phyloP scores from a whole-genome alignment of 2,797 vertebrate genomes.

The Pyrocephalus nanus region DNA sequence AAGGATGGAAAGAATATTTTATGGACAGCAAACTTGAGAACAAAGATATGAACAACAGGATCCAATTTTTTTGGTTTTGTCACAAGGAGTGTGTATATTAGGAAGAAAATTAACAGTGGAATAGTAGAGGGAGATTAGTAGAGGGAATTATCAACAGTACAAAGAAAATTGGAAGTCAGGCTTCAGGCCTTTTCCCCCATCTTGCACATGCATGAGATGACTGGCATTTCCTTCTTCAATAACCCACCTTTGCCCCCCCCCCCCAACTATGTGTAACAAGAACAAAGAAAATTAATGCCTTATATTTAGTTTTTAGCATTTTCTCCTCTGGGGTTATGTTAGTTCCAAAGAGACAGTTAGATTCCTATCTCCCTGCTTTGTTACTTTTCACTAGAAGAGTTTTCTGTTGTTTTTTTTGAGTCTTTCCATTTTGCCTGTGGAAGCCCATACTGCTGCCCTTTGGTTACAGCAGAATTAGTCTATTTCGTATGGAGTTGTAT shows the following conservation, averaged over 20 bases:
- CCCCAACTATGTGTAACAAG: not conserved
- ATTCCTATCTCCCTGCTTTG: not conserved
- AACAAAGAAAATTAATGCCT: not conserved
- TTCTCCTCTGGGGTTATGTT: not conserved
- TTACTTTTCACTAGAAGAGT: not conserved
- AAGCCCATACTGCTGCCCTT: not conserved
- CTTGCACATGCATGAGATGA: not conserved
- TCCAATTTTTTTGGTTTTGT: not conserved
- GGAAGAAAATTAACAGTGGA: not conserved
- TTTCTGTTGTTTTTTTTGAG: not conserved
- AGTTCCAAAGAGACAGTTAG: not conserved
- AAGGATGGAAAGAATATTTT: not conserved
- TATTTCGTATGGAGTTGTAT: not conserved
- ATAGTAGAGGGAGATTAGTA: not conserved
- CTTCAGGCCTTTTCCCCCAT: not conserved
- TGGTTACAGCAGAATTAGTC: not conserved
- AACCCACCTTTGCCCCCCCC: not conserved
- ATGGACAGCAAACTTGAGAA: not conserved
- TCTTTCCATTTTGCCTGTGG: not conserved
- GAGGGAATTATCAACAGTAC: not conserved
- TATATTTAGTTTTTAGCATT: not conserved
- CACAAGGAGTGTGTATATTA: accelerated
- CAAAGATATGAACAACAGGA: not conserved
- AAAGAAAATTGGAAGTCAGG: not conserved
- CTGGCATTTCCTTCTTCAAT: not conserved